Evolutionary conservation across 1,140 invertebrate species (phyloP).

Genomic region (Conus betulinus): DNA sequence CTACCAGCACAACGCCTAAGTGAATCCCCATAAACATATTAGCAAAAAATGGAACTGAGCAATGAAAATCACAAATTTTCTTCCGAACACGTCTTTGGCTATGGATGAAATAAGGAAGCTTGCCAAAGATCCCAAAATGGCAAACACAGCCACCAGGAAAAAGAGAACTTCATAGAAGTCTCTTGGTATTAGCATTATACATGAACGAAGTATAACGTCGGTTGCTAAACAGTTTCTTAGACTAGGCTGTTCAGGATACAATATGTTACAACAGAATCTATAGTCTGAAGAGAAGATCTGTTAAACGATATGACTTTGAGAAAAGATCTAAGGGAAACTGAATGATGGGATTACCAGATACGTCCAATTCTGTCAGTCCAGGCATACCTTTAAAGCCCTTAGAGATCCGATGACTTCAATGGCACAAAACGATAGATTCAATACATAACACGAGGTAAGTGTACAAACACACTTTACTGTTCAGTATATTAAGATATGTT

Average conservation of each 20-base stretch:
- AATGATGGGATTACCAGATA: background rate
- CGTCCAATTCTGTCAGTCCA: background rate
- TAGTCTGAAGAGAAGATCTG: conserved; percentile 40
- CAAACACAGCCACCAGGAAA: conserved; percentile 41
- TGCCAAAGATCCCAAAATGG: conserved; percentile 48
- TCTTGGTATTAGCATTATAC: conserved; percentile 43
- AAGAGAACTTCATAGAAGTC: conserved; percentile 36
- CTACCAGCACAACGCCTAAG: conserved; percentile 47
- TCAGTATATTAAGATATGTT: too few relatives aligned
- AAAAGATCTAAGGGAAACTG: conserved; percentile 35
- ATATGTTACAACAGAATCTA: conserved; percentile 46
- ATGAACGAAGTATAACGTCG: conserved; percentile 50
- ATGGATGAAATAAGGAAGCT: conserved; percentile 39
- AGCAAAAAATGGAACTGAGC: conserved; percentile 62
- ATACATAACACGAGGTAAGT: background rate
- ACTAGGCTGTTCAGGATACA: background rate
- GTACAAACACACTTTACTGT: too few relatives aligned
- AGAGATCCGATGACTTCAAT: background rate
- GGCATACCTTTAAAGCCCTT: background rate
- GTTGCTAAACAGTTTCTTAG: conserved; percentile 44
- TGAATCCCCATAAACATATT: conserved; percentile 54
- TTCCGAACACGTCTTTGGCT: too few relatives aligned
- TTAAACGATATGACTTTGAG: conserved; percentile 30
- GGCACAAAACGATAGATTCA: background rate
- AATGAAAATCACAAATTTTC: conserved; percentile 41